phyloP scores from a whole-genome alignment of 2,888 invertebrate species.

The Thymelicus acteon region DNA sequence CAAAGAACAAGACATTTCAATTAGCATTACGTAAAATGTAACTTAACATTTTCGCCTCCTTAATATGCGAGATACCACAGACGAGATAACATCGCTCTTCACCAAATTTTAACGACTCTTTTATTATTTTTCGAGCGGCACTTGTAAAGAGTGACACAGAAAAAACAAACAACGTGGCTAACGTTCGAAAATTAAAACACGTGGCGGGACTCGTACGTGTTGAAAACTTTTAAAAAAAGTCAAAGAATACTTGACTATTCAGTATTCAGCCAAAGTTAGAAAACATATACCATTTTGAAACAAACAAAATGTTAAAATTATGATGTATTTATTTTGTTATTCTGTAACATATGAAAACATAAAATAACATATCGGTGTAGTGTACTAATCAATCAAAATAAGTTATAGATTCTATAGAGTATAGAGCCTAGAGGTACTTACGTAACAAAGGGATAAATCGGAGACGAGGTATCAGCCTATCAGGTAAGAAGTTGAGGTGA shows the following conservation, averaged over 20 bases:
- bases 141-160: slow-evolving; percentile 48
- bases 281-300: slow-evolving; percentile 3
- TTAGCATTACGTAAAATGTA: slow-evolving; percentile 44
- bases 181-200: slow-evolving; percentile 46
- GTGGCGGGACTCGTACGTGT: slow-evolving; percentile 41
- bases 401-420: too few species aligned
- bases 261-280: slow-evolving; percentile 23
- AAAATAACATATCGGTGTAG: too few species aligned
- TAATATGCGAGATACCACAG: slow-evolving; percentile 44
- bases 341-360: too few species aligned
- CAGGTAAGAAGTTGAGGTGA: too few species aligned
- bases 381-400: too few species aligned
- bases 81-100: slow-evolving; percentile 43
- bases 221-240: slow-evolving; percentile 25
- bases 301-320: slow-evolving; percentile 9
- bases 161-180: slow-evolving; percentile 42
- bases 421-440: too few species aligned
- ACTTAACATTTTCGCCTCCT: slow-evolving; percentile 44
- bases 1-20: slow-evolving; percentile 49
- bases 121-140: slow-evolving; percentile 50
- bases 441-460: too few species aligned
- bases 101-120: slow-evolving; percentile 51
- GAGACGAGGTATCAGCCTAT: too few species aligned
- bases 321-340: too few species aligned
- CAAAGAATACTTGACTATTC: slow-evolving; percentile 15